Evolutionary conservation across 2,888 invertebrate genomes (phyloP).

Genomic region (Thymelicus acteon): DNA sequence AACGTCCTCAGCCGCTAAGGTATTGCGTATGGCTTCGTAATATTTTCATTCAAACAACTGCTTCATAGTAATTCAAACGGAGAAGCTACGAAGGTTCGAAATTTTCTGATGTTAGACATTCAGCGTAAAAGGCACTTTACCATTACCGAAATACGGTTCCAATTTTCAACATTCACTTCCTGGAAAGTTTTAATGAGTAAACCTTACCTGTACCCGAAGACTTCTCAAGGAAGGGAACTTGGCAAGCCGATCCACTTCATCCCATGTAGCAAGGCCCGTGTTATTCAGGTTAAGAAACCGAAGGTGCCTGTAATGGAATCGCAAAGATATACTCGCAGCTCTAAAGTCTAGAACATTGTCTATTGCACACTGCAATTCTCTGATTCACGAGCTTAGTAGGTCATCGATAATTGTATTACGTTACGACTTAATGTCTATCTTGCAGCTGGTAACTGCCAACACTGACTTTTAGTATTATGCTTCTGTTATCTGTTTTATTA

Average conservation of each 20-base stretch:
- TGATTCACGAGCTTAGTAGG: constrained; percentile 64
- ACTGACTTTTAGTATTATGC: constrained; percentile 19
- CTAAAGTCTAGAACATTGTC: background rate
- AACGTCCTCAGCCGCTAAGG: constrained; percentile 18
- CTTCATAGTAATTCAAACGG: background rate
- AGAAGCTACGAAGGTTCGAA: background rate
- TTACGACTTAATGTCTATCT: constrained; percentile 38
- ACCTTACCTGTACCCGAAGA: constrained; percentile 90
- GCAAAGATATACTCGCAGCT: constrained; percentile 33
- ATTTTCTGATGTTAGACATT: background rate
- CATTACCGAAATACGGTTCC: background rate
- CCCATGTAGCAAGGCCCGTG: constrained; percentile 93
- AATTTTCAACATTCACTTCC: background rate
- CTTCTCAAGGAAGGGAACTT: constrained; percentile 93
- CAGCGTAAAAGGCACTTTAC: background rate
- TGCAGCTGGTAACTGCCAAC: constrained; percentile 39
- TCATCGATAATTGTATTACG: constrained; percentile 59
- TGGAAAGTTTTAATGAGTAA: background rate
- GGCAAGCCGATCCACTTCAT: constrained; percentile 94
- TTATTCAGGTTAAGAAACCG: constrained; percentile 94
- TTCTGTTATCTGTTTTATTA: constrained; percentile 24
- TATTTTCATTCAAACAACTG: constrained; percentile 3
- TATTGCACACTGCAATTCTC: constrained; percentile 42
- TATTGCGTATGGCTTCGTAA: constrained; percentile 20
- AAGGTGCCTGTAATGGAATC: constrained; percentile 83